phyloP scores from a whole-genome alignment of 2,797 vertebrate genomes.

The Chloroceryle amazona region DNA sequence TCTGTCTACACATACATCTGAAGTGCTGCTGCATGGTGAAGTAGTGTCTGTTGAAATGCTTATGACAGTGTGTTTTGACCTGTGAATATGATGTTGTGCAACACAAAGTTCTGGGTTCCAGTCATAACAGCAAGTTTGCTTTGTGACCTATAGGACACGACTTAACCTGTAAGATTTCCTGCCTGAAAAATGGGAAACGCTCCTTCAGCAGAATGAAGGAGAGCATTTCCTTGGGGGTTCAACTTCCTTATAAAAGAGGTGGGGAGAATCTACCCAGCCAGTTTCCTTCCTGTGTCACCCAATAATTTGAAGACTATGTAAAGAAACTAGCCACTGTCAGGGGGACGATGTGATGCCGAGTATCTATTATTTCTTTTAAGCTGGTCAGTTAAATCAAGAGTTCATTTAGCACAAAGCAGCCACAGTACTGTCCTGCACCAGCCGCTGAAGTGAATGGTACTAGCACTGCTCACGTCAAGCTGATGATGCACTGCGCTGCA shows the following conservation, averaged over 20 bases:
- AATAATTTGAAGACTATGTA: conserved; percentile 1
- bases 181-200: background rate
- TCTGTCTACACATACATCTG: background rate
- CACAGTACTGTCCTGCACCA: background rate
- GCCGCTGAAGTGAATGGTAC: background rate
- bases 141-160: background rate
- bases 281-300: background rate
- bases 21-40: background rate
- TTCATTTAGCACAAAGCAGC: background rate
- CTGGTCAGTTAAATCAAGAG: background rate
- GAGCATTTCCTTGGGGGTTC: background rate
- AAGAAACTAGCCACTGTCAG: background rate
- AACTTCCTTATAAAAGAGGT: background rate
- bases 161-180: background rate
- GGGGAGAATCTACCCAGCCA: background rate
- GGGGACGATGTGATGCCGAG: fast-evolving
- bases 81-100: background rate
- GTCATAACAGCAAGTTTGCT: background rate
- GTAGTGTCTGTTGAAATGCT: background rate
- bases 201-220: background rate
- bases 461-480: background rate
- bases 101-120: background rate
- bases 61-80: background rate
- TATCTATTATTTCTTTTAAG: background rate
- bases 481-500: background rate